phyloP scores from a whole-genome alignment of 2,113 vertebrate species.

The Hirundichthys speculiger region DNA sequence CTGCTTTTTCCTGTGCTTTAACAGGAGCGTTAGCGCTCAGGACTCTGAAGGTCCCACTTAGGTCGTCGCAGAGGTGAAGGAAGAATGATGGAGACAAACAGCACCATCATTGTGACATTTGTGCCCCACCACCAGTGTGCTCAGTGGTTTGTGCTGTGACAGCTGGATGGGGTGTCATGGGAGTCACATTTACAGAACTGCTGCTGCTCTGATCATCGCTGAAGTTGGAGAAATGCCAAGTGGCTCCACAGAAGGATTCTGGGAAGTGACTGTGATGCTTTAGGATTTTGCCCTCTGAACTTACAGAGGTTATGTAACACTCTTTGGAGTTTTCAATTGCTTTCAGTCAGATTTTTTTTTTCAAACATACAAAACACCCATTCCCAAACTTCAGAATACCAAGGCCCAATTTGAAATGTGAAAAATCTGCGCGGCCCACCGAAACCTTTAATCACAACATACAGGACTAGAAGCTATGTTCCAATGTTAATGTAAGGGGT shows the following conservation, averaged over 20 bases:
- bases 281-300: too few species aligned
- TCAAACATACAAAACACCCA: too few species aligned
- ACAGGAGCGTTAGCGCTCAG: slow-evolving; percentile 13
- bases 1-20: slow-evolving; percentile 56
- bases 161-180: slow-evolving; percentile 1
- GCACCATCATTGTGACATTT: slow-evolving; percentile 54
- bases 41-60: background rate
- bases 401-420: too few species aligned
- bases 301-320: too few species aligned
- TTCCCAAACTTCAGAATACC: too few species aligned
- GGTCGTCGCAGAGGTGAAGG: slow-evolving; percentile 12
- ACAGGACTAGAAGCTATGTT: too few species aligned
- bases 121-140: slow-evolving; percentile 42
- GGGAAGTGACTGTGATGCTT: background rate
- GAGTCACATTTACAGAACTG: background rate
- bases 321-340: too few species aligned
- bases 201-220: background rate
- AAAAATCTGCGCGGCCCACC: too few species aligned
- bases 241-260: slow-evolving; percentile 8
- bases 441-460: too few species aligned
- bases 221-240: background rate
- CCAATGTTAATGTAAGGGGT: too few species aligned
- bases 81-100: slow-evolving; percentile 31
- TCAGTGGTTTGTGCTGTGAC: slow-evolving; percentile 42
- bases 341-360: too few species aligned